Conservation (phyloP, 2,888 invertebrate species). For the Machimus atricapillus region DNA sequence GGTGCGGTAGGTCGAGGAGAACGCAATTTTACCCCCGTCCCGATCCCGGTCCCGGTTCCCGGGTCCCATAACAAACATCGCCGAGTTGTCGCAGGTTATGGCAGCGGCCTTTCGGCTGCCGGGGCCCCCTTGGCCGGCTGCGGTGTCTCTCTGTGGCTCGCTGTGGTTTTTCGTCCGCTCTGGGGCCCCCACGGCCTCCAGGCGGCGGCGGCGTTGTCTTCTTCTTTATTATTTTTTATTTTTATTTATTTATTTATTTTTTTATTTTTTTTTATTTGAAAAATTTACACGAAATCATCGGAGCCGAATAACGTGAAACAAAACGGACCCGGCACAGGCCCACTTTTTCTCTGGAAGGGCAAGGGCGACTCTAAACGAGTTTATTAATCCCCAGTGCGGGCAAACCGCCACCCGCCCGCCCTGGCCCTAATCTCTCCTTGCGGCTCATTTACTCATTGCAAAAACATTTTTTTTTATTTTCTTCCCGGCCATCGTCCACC, state of each 20-base stretch:
- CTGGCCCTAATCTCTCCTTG: neutral
- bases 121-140: neutral
- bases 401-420: neutral
- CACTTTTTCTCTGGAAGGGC: slow-evolving; percentile 17
- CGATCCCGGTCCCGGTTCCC: neutral
- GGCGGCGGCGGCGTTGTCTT: neutral
- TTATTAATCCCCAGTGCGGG: slow-evolving; percentile 23
- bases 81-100: slow-evolving; percentile 27
- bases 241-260: neutral
- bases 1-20: slow-evolving; percentile 22
- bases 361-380: slow-evolving; percentile 29
- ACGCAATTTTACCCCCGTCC: slow-evolving; percentile 4
- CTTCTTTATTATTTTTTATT: neutral
- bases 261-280: neutral
- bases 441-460: slow-evolving; percentile 23
- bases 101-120: neutral
- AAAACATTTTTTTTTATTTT: neutral
- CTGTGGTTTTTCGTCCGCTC: neutral
- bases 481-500: slow-evolving; percentile 1
- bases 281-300: slow-evolving; percentile 37
- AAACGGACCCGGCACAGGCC: slow-evolving; percentile 18
- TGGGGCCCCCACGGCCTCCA: neutral
- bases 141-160: neutral
- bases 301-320: slow-evolving; percentile 11
- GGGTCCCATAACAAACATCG: slow-evolving; percentile 2